Conservation (phyloP, 1,140 invertebrate species). For the Armadillidium nasatum region DNA sequence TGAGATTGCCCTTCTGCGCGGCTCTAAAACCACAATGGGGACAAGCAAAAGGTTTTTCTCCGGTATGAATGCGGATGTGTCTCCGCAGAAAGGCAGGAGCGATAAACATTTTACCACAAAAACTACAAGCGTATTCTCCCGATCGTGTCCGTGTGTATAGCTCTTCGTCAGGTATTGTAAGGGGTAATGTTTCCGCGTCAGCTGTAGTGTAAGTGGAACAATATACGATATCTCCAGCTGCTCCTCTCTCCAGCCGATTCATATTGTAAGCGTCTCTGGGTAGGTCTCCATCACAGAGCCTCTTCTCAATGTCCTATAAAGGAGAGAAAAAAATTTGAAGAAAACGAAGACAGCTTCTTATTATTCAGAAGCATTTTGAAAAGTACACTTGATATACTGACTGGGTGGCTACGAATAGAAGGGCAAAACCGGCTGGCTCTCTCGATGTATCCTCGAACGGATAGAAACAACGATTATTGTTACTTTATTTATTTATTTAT, state of each 20-base stretch:
- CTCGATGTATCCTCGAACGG: background rate
- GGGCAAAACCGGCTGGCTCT: background rate
- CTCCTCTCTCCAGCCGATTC: too few relatives aligned
- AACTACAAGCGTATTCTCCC: constrained; percentile 6
- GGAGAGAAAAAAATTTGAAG: background rate
- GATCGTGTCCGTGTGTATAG: background rate
- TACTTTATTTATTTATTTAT: too few relatives aligned
- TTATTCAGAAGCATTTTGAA: too few relatives aligned
- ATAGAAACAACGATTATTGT: too few relatives aligned
- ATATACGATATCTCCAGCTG: too few relatives aligned
- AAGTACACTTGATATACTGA: background rate
- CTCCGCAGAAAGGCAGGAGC: constrained; percentile 51
- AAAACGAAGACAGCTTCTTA: too few relatives aligned
- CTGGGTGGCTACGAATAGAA: background rate
- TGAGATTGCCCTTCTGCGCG: constrained; percentile 24
- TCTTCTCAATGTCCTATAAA: background rate
- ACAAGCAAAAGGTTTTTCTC: constrained; percentile 65
- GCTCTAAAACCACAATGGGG: constrained; percentile 54
- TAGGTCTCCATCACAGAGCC: background rate
- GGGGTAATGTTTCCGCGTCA: background rate
- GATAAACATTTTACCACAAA: constrained; percentile 16
- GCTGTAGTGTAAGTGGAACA: too few relatives aligned
- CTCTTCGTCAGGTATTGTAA: background rate
- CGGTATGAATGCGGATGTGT: constrained; percentile 70
- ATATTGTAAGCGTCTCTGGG: background rate